Percentiles rank a stretch among this genome's conserved stretches.
These are phyloP conservation scores for Aethes cnicana DNA, from an alignment of 2,888 invertebrate species.

Conservation along the genomic window DNA sequence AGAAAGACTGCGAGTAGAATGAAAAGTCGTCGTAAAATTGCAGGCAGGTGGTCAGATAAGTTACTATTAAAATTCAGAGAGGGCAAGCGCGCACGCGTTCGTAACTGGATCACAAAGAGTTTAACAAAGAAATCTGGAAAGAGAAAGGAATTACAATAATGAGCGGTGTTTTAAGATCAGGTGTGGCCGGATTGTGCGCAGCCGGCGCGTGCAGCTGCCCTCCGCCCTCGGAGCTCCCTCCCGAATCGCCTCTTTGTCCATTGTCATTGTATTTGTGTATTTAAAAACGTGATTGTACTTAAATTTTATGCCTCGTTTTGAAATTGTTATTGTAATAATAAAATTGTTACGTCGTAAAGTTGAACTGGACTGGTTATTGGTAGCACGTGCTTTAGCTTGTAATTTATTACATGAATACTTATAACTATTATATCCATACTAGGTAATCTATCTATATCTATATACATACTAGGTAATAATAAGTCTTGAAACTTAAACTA, in stretches of 20 bases:
- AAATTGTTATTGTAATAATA: constrained; percentile 18
- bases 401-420: too few species aligned
- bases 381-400: too few species aligned
- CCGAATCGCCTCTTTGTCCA: constrained; percentile 24
- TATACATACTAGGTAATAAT: too few species aligned
- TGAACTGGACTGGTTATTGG: constrained; percentile 22
- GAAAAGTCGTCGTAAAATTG: not conserved
- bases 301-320: constrained; percentile 27
- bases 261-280: constrained; percentile 26
- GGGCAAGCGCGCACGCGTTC: constrained; percentile 51
- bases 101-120: constrained; percentile 43
- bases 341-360: constrained; percentile 17
- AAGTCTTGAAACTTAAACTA: too few species aligned
- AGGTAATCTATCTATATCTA: too few species aligned
- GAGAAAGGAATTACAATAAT: constrained; percentile 68
- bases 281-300: constrained; percentile 25
- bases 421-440: too few species aligned
- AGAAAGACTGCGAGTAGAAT: not conserved
- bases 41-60: constrained; percentile 23
- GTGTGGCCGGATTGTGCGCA: constrained; percentile 77
- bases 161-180: constrained; percentile 71
- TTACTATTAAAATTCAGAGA: constrained; percentile 39
- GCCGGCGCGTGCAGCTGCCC: constrained; percentile 75
- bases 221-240: constrained; percentile 46
- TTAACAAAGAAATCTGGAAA: constrained; percentile 49